Evolutionary conservation across 2,888 invertebrate species (phyloP), one percentile per base, ranked within the genome.

Genomic region (Pachycephus smyrnensis): DNA sequence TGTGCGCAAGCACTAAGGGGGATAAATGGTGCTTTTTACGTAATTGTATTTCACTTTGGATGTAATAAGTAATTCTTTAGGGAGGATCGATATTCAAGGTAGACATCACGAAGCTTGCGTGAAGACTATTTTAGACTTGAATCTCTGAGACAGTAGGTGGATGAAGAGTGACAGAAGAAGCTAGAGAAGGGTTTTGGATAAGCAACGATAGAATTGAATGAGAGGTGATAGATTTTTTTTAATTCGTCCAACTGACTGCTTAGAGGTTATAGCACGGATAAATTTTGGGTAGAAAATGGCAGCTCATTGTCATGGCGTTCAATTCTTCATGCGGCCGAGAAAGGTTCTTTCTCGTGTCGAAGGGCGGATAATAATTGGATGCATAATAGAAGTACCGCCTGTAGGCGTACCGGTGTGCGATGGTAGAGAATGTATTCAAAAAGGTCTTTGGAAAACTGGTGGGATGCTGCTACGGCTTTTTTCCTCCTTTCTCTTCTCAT

Each of bases 371-470:
- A 40, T 15, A 15, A 40, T 40, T 40, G 40, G 40, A 15, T 40
- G 15, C 40, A 15, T 15, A 15, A 15, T 40, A 15, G 15, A 15
- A 15, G 40, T 15, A 40, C 15, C 6, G 40, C 15, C 15, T 15
- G 15, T 15, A 15, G 40, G 15, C 15, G 40, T 40, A 40, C 15
- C 15, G 0, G 37, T 12, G 15, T 0, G 23, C 73, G 76, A 40
- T 40, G 11, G 12, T 23, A 31, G 32, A 31, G 11, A 68, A 32
- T 31, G 32, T 40, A 68, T 35, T 73, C 23, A 23, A 77, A 75
- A 77, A 68, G n/a, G 15, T 30, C 69, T 36, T 36, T 31, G 36
- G 6, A 75, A 74, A 73, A 31, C 74, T 30, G 30, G 37, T 69
- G 33, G 69, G 74, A 69, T 11, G 11, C 15, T 40, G 40, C 40